Evolutionary conservation across 2,888 invertebrate species (phyloP).

Genomic region (Conops quadrifasciatus): DNA sequence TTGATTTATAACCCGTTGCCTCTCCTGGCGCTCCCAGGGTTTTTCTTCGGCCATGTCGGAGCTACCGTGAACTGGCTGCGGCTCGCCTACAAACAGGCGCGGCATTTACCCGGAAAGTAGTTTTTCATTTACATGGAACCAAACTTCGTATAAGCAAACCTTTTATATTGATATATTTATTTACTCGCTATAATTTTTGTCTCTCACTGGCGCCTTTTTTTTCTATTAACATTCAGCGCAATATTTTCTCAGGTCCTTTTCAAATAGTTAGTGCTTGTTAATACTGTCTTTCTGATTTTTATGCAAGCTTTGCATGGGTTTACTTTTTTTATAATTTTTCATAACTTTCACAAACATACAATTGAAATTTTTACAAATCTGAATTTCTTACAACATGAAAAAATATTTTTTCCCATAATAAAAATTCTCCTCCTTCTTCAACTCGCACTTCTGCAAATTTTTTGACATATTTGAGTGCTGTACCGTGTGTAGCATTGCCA

Average conservation of each 20-base stretch:
- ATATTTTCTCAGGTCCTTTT: constrained; percentile 25
- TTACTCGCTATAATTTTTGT: constrained; percentile 4
- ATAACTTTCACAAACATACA: constrained; percentile 31
- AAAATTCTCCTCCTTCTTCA: constrained; percentile 31
- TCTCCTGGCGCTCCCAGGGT: background rate
- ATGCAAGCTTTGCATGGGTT: constrained; percentile 20
- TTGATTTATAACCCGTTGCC: background rate
- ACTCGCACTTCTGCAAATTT: background rate
- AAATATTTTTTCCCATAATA: background rate
- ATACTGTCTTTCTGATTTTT: constrained; percentile 15
- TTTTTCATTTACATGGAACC: background rate
- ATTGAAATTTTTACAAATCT: constrained; percentile 26
- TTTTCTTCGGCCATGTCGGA: background rate
- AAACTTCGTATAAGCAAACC: constrained; percentile 9
- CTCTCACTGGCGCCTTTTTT: constrained; percentile 42
- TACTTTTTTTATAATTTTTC: constrained; percentile 31
- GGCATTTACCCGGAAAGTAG: constrained; percentile 35
- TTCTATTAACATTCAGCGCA: background rate
- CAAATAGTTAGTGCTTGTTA: background rate
- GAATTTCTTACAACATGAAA: too few species aligned
- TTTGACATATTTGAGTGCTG: background rate
- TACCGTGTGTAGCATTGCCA: background rate
- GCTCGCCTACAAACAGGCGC: constrained; percentile 27
- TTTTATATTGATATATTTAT: constrained; percentile 19
- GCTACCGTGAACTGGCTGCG: background rate